Conservation (phyloP, 1,140 invertebrate species). For the Subanguina moxae region DNA sequence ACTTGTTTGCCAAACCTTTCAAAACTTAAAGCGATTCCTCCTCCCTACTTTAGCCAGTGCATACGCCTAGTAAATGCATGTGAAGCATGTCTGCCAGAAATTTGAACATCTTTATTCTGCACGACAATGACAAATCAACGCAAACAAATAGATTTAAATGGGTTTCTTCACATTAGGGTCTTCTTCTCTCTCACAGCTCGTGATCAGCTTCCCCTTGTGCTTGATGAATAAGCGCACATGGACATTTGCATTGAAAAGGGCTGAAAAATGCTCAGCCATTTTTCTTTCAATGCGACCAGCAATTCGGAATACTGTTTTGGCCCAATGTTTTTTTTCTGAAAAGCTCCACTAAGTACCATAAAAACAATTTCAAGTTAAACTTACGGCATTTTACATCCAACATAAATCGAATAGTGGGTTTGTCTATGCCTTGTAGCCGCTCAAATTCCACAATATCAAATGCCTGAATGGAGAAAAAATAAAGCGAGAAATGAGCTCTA, state of each 20-base stretch:
- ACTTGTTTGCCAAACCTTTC: no score
- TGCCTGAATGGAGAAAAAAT: conserved; percentile 5
- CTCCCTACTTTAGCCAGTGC: no score
- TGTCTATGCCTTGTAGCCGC: not conserved
- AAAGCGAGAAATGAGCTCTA: conserved; percentile 9
- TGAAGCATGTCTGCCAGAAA: no score
- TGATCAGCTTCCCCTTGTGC: not conserved
- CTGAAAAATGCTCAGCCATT: not conserved
- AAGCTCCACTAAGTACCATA: not conserved
- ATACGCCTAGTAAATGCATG: no score
- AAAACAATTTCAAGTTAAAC: not conserved
- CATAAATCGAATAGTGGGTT: not conserved
- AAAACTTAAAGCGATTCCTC: no score
- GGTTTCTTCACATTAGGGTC: no score
- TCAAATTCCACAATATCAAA: conserved; percentile 16
- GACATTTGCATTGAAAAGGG: conserved; percentile 7
- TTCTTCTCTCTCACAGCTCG: not conserved
- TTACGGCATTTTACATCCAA: not conserved
- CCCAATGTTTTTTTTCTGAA: conserved; percentile 11
- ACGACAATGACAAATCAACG: no score
- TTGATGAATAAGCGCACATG: conserved; percentile 8
- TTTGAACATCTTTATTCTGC: no score
- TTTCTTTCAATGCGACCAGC: not conserved
- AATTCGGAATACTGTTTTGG: not conserved
- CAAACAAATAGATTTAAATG: no score